Conservation (phyloP, 2,797 vertebrate genomes). For the Dicrostonyx torquatus region DNA sequence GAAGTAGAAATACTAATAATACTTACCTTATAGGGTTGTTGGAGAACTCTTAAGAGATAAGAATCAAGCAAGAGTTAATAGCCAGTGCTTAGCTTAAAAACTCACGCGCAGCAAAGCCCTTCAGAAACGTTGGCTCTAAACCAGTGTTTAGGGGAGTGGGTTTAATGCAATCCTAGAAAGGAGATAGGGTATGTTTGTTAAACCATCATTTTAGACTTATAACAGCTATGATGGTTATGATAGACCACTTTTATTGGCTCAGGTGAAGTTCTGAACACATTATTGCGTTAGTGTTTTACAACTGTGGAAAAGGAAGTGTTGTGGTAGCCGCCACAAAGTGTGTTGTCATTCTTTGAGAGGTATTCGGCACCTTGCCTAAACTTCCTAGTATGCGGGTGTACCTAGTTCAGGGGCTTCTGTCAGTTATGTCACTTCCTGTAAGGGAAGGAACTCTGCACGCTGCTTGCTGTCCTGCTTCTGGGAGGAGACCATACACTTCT, state of each 20-base stretch:
- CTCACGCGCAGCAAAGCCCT: constrained; percentile 14
- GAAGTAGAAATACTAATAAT: constrained; percentile 16
- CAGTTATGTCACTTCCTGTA: neutral
- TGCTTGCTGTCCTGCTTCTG: neutral
- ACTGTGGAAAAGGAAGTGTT: neutral
- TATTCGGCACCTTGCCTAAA: neutral
- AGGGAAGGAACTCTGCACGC: neutral
- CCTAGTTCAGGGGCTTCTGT: neutral
- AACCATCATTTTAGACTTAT: neutral
- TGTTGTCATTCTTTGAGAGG: neutral
- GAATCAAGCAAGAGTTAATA: constrained; percentile 55
- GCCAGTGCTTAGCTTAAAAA: constrained; percentile 46
- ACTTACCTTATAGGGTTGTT: constrained; percentile 58
- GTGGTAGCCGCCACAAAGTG: no score
- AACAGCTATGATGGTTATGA: neutral
- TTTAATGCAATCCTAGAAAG: neutral
- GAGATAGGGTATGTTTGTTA: neutral
- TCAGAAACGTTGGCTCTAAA: constrained; percentile 39
- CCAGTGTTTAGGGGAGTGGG: neutral
- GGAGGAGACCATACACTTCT: neutral
- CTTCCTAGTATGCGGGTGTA: neutral
- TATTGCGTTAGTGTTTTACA: neutral
- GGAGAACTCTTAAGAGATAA: constrained; percentile 50
- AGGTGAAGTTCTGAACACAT: neutral
- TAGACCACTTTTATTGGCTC: neutral